Evolutionary conservation across 2,888 invertebrate genomes (phyloP), one percentile per base, ranked within the genome.

Genomic region (Cephalotes varians): DNA sequence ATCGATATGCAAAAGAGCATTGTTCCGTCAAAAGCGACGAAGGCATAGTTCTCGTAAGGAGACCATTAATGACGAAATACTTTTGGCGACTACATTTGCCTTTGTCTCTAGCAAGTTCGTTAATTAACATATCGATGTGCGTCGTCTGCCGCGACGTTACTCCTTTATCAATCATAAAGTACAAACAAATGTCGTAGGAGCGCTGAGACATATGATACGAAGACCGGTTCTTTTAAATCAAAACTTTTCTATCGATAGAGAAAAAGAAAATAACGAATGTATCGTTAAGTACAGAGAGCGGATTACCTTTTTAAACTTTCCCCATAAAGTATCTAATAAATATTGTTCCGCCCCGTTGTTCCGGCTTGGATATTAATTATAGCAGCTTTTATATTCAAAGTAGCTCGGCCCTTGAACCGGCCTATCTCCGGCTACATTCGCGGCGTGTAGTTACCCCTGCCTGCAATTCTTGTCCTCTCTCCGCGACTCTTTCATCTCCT

Each of bases 371-470:
- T 92, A 93, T 93, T 93, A 93, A 93, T 92, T 93, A 92, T 92
- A 93, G 90, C 91, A 87, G 91, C 92, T 92, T 93, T 93, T 92
- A 92, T 91, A 92, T 92, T 93, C 92, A 91, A 93, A 92, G 92
- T 92, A 92, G 90, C 90, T 85, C 83, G 49, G 49, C 21, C 79
- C 65, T 84, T 79, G 85, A 73, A 82, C 67, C 83, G 81, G 58
- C 81, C 83, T 76, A 73, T 72, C 69, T 67, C 69, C 82, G 31
- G 79, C 81, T 80, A 74, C 62, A 82, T 5, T 60, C 44, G 58
- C 85, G 72, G 77, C 65, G 34, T 56, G 15, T 44, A 74, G 62
- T 49, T 73, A 77, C 80, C 81, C 74, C 84, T 62, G 74, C 69
- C 76, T 74, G 51, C 69, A 79, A 83, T 85, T 85, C 82, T 80